Evolutionary conservation across 2,888 invertebrate species (phyloP).

Genomic region (Pecten maximus): DNA sequence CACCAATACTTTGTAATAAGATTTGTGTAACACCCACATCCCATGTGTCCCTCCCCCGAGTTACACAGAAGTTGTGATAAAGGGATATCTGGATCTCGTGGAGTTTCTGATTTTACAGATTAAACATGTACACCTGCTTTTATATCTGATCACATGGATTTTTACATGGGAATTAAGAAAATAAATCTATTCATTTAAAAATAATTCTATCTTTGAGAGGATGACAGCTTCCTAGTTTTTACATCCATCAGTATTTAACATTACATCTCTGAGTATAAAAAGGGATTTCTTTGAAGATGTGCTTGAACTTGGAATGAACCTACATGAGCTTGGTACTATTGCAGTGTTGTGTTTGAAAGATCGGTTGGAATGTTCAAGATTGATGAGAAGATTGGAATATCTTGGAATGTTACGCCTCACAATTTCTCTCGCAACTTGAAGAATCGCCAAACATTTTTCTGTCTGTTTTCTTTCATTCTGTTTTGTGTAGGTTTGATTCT

Average conservation of each 20-base stretch:
- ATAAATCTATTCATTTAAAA: not conserved
- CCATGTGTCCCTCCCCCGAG: not conserved
- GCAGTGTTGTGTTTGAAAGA: conserved; percentile 27
- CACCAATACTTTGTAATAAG: too few species aligned
- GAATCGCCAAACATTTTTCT: conserved; percentile 18
- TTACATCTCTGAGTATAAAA: not conserved
- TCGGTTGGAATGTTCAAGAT: conserved; percentile 16
- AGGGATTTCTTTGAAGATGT: conserved; percentile 15
- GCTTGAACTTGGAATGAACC: not conserved
- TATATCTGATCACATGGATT: not conserved
- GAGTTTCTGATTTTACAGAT: not conserved
- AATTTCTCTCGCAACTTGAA: conserved; percentile 11
- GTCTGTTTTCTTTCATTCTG: conserved; percentile 13
- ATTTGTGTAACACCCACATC: not conserved
- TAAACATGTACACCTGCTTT: not conserved
- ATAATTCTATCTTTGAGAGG: not conserved
- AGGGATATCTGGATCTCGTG: not conserved
- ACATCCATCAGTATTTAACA: not conserved
- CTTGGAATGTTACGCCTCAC: conserved; percentile 10
- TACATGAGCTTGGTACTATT: not conserved
- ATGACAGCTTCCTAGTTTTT: not conserved
- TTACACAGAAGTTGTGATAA: not conserved
- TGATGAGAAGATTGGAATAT: not conserved
- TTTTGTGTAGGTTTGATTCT: conserved; percentile 6
- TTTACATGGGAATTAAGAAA: not conserved